Evolutionary conservation across 2,113 vertebrate genomes (phyloP).

Genomic region (Calidris pugnax): DNA sequence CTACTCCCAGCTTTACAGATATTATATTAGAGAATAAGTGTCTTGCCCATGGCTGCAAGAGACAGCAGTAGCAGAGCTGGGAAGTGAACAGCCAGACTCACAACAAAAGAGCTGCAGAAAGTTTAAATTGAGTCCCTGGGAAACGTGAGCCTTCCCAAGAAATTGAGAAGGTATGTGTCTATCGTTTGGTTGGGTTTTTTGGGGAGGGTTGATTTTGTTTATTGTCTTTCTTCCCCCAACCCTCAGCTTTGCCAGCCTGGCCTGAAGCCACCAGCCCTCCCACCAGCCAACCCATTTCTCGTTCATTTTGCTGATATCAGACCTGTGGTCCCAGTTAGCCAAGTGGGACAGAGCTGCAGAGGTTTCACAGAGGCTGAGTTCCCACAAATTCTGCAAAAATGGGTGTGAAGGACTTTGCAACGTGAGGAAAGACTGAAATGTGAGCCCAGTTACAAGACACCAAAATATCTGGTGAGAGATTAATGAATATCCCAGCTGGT

Average conservation of each 20-base stretch:
- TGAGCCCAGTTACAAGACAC: neutral
- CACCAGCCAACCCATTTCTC: neutral
- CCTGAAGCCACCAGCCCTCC: neutral
- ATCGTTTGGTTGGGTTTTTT: neutral
- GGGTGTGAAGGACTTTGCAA: neutral
- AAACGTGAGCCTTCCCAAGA: neutral
- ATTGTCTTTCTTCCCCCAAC: neutral
- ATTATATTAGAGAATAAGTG: neutral
- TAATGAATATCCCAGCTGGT: neutral
- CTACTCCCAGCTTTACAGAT: neutral
- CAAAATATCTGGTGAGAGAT: neutral
- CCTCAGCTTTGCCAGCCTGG: fast-evolving
- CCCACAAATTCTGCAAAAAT: neutral
- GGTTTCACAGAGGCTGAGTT: neutral
- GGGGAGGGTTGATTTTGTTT: neutral
- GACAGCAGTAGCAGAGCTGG: neutral
- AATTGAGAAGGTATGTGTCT: neutral
- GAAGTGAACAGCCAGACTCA: neutral
- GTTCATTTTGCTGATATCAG: neutral
- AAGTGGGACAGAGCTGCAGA: neutral
- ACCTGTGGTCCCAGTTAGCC: neutral
- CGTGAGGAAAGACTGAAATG: neutral
- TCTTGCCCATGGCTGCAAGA: neutral
- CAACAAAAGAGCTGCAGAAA: neutral
- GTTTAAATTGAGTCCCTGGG: neutral